Percentiles rank a stretch among this genome's conserved stretches.
These are phyloP conservation scores for Achlya flavicornis DNA, from an alignment of 2,888 invertebrate species.

Conservation along the genomic window DNA sequence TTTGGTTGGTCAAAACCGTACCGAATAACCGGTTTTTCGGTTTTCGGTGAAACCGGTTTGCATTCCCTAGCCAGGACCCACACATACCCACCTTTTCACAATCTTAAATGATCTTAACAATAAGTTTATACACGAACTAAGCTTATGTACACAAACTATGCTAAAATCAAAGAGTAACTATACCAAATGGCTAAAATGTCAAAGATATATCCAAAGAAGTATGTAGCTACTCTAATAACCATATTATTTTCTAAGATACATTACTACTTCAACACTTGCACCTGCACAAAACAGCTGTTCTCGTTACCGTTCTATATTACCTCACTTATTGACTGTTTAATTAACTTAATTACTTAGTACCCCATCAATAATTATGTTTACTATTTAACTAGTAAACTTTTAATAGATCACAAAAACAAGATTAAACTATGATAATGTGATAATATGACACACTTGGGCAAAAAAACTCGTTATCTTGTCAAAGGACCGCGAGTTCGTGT, in stretches of 20 bases:
- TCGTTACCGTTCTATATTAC: conserved; percentile 21
- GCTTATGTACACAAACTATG: too few relatives aligned
- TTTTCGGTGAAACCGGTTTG: too few relatives aligned
- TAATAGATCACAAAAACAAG: not conserved
- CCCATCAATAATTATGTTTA: conserved; percentile 17
- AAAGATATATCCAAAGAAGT: too few relatives aligned
- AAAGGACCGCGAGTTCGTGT: not conserved
- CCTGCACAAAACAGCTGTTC: conserved; percentile 56
- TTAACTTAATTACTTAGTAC: conserved; percentile 44
- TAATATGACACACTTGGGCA: not conserved
- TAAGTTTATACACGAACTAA: too few relatives aligned
- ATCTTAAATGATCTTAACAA: too few relatives aligned
- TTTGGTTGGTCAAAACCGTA: too few relatives aligned
- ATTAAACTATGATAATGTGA: not conserved
- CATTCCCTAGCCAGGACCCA: too few relatives aligned
- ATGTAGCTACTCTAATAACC: not conserved
- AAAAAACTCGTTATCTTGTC: conserved; percentile 6
- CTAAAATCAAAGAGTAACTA: too few relatives aligned
- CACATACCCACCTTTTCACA: too few relatives aligned
- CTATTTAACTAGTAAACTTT: not conserved
- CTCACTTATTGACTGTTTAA: conserved; percentile 45
- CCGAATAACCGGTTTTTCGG: too few relatives aligned
- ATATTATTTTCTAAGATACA: conserved; percentile 17
- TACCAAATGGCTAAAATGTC: too few relatives aligned
- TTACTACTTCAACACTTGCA: conserved; percentile 27